Base-by-base conservation (phyloP, 2,113 vertebrate genomes). In the Haemorhous mexicanus region DNA sequence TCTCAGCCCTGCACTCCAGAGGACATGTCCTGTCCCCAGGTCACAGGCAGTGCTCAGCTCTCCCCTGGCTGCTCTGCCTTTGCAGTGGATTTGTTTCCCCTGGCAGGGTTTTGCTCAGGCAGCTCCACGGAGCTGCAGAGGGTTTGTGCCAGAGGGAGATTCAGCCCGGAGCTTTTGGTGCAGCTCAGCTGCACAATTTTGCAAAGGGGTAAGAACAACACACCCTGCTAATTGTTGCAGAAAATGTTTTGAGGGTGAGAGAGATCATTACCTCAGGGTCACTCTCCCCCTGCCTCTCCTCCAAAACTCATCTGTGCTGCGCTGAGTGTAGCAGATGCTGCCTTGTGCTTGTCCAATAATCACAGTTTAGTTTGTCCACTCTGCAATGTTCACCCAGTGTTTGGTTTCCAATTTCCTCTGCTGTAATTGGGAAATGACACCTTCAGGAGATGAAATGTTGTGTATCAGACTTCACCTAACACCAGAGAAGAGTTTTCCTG, bases 371-470 rank as follows among this genome's bases (percentile, higher is more conserved):
- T 86, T 90, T 90, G 68, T 46, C 56, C n/a, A 26, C 64, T 68
- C 75, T 47, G 92, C 84, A 68, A 0, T 84, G 90, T 88, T 94
- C 88, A 49, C n/a, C 27, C 68, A 11, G 61, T 32, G 73, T 39
- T 85, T 68, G 82, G 72, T 83, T 90, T 96, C 90, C 79, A 88
- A 39, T 87, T 90, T 96, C 85, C 56, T 72, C 16, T 61, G 41
- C 86, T 62, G 28, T 78, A 87, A 87, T 10, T 91, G 73, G 85
- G 49, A 89, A 84, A 74, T 0, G 26, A 78, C 68, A 88, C 73
- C 80, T 75, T 89, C 52, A 72, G 73, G 76, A 87, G 76, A 18
- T n/a, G 49, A 43, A 53, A n/a, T 58, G 59, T n/a, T 91, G 46
- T 43, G 33, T 72, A 37, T 52, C 28, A 87, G 77, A 49, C 76